Evolutionary conservation across 2,113 vertebrate species (phyloP).

Genomic region (Sigmodon hispidus): DNA sequence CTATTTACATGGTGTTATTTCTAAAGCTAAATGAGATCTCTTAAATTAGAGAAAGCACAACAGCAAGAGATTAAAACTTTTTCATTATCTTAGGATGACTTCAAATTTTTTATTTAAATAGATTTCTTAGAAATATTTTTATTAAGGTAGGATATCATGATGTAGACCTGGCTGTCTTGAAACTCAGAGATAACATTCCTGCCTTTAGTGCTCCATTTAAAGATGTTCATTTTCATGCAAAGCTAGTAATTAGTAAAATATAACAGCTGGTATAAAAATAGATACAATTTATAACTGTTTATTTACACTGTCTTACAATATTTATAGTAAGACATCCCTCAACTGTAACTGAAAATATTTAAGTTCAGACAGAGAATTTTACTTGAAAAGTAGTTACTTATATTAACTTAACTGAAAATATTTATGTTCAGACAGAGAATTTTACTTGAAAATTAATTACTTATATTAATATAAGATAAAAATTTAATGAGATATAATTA

Average conservation of each 20-base stretch:
- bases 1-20: slow-evolving; percentile 26
- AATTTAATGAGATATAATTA: background rate
- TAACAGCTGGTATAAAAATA: background rate
- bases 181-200: background rate
- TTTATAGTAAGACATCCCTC: background rate
- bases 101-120: background rate
- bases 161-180: background rate
- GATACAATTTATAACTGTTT: background rate
- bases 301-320: background rate
- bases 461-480: slow-evolving; percentile 9
- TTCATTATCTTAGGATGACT: background rate
- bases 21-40: slow-evolving; percentile 14
- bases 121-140: background rate
- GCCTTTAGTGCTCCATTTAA: background rate
- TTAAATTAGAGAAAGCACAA: slow-evolving; percentile 48
- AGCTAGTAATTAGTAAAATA: background rate
- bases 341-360: background rate
- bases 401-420: background rate
- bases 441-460: background rate
- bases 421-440: background rate
- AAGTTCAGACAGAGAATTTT: background rate
- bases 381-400: background rate
- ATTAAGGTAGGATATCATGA: background rate
- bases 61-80: background rate
- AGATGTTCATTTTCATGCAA: background rate